Percentiles rank a stretch among this genome's conserved stretches.
Evolutionary conservation across 1,140 invertebrate genomes (phyloP).

Genomic region (Drosophila nebulosa): DNA sequence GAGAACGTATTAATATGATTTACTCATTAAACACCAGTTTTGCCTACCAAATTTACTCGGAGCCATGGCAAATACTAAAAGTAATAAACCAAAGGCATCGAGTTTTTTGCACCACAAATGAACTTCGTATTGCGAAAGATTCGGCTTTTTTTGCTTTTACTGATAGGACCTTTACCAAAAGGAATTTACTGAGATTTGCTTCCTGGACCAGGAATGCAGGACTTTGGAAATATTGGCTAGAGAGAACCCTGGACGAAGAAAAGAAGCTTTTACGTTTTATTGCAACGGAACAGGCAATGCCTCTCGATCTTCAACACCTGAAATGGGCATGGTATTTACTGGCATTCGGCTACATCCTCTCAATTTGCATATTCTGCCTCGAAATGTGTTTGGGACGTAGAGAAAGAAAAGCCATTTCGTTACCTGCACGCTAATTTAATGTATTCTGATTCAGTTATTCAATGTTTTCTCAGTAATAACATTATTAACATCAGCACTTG

Average conservation of each 20-base stretch:
- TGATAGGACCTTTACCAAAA: neutral
- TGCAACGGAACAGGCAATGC: neutral
- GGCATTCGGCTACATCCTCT: neutral
- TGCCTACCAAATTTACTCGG: neutral
- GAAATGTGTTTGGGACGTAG: neutral
- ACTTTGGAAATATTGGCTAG: neutral
- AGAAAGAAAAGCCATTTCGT: neutral
- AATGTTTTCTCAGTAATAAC: neutral
- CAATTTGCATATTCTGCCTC: neutral
- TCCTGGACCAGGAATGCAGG: neutral
- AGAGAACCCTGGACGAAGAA: neutral
- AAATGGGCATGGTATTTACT: neutral
- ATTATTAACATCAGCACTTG: neutral
- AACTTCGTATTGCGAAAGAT: neutral
- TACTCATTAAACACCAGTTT: conserved; percentile 1
- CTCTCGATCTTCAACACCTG: neutral
- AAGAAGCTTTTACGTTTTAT: neutral
- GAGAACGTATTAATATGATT: neutral
- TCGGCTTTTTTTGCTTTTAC: neutral
- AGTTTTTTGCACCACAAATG: neutral
- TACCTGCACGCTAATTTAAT: neutral
- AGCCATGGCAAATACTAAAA: neutral
- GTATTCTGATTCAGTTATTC: neutral
- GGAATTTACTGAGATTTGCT: neutral
- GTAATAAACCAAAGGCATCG: neutral